phyloP scores from a whole-genome alignment of 2,797 vertebrate genomes.

The Podarcis lilfordi region DNA sequence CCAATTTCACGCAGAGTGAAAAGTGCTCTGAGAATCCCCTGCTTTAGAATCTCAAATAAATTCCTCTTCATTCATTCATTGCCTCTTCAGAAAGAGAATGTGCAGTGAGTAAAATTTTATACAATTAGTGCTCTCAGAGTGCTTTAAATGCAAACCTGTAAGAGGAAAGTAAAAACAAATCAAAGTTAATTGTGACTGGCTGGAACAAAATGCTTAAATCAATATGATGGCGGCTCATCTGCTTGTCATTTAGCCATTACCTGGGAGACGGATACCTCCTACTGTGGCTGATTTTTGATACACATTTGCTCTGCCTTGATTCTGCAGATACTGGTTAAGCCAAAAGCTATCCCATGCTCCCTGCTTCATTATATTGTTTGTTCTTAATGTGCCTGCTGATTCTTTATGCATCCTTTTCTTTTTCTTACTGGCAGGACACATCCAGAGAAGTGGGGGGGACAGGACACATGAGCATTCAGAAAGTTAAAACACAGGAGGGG shows the following conservation, averaged over 20 bases:
- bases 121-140: constrained; percentile 67
- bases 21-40: constrained; percentile 31
- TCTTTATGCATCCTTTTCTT: constrained; percentile 51
- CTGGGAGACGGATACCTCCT: constrained; percentile 75
- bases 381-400: constrained; percentile 55
- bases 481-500: constrained; percentile 26
- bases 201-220: constrained; percentile 82
- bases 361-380: constrained; percentile 57
- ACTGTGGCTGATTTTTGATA: constrained; percentile 71
- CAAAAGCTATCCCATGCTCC: constrained; percentile 53
- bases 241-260: constrained; percentile 79
- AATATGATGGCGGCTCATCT: constrained; percentile 71
- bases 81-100: constrained; percentile 59
- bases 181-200: constrained; percentile 82
- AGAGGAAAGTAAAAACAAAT: constrained; percentile 79
- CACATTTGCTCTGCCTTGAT: constrained; percentile 61
- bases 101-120: constrained; percentile 70
- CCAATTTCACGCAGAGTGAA: constrained; percentile 47
- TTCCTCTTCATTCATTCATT: constrained; percentile 54
- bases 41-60: constrained; percentile 44
- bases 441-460: not conserved
- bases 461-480: constrained; percentile 7
- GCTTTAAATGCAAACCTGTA: constrained; percentile 76
- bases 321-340: constrained; percentile 33
- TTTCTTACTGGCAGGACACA: constrained; percentile 29